A percentile compares a stretch with the other conserved stretches of the same genome.
phyloP scores from a whole-genome alignment of 2,113 vertebrate genomes.

The Amblyopsis rosae region DNA sequence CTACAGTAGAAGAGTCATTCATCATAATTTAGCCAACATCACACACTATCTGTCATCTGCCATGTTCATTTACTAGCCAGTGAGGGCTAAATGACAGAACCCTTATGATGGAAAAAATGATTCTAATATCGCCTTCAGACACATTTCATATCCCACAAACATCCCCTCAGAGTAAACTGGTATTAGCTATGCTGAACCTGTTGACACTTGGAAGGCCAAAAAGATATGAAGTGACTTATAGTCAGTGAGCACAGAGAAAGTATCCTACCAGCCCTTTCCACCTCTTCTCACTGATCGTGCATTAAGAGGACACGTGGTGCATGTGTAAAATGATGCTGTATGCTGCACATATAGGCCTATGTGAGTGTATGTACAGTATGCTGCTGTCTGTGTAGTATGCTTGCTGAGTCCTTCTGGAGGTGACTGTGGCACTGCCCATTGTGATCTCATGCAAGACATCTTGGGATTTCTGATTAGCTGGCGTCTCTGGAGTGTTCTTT shows the following conservation, averaged over 20 bases:
- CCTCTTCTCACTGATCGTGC: no score
- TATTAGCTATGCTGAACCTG: slow-evolving; percentile 13
- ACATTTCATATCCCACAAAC: slow-evolving; percentile 22
- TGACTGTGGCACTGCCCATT: slow-evolving; percentile 26
- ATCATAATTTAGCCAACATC: no score
- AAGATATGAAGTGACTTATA: background rate
- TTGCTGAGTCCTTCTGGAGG: slow-evolving; percentile 5
- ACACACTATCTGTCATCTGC: no score
- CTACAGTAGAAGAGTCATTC: no score
- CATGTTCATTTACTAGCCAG: background rate
- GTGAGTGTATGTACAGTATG: slow-evolving; percentile 24
- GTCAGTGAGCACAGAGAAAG: no score
- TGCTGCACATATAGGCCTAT: slow-evolving; percentile 5
- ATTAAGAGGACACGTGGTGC: background rate
- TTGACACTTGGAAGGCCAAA: slow-evolving; percentile 9
- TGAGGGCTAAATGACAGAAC: background rate
- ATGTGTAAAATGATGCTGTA: background rate
- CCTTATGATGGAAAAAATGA: background rate
- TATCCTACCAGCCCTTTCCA: no score
- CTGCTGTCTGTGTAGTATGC: background rate
- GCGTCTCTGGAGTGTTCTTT: slow-evolving; percentile 8
- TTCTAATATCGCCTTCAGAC: slow-evolving; percentile 16
- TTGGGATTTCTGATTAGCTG: slow-evolving; percentile 6
- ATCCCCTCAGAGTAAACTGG: slow-evolving; percentile 4
- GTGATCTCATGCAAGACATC: slow-evolving; percentile 22